These are phyloP conservation scores for Eristalis pertinax DNA, from an alignment of 2,888 invertebrate species.

Conservation along the genomic window DNA sequence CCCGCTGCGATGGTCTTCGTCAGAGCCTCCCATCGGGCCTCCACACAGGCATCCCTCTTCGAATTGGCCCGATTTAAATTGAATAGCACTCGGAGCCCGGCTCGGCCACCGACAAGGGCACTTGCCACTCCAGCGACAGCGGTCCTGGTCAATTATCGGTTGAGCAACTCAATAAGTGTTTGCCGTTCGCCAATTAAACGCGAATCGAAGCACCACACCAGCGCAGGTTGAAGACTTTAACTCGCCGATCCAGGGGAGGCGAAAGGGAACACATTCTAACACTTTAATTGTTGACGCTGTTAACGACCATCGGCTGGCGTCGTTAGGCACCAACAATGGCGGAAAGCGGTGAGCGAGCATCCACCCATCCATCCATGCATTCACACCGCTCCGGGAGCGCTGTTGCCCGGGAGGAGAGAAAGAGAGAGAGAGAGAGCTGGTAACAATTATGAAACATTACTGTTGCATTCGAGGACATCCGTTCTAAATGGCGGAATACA, in stretches of 20 bases:
- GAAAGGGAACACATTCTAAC: conserved; percentile 16
- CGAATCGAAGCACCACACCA: conserved; percentile 16
- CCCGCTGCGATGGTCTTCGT: not conserved
- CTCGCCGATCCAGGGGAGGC: not conserved
- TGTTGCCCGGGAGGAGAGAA: not conserved
- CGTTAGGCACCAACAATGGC: conserved; percentile 35
- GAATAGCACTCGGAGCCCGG: conserved; percentile 30
- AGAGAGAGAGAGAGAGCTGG: conserved; percentile 21
- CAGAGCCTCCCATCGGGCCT: not conserved
- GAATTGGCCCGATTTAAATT: conserved; percentile 58
- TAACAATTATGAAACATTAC: conserved; percentile 68
- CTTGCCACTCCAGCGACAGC: not conserved
- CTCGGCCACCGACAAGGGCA: not conserved
- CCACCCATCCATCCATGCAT: not conserved
- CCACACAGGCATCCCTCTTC: not conserved
- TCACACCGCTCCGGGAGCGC: not conserved
- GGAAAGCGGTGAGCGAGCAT: conserved; percentile 3
- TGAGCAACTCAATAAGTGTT: conserved; percentile 36
- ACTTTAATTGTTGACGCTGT: conserved; percentile 51
- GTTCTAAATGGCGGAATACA: conserved; percentile 54
- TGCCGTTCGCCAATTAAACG: conserved; percentile 42
- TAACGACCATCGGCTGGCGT: conserved; percentile 37
- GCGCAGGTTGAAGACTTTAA: conserved; percentile 10
- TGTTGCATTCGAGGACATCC: conserved; percentile 65
- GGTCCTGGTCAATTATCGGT: conserved; percentile 53